Base-by-base conservation (phyloP, 2,888 invertebrate species). In the Holacanthella duospinosa region DNA sequence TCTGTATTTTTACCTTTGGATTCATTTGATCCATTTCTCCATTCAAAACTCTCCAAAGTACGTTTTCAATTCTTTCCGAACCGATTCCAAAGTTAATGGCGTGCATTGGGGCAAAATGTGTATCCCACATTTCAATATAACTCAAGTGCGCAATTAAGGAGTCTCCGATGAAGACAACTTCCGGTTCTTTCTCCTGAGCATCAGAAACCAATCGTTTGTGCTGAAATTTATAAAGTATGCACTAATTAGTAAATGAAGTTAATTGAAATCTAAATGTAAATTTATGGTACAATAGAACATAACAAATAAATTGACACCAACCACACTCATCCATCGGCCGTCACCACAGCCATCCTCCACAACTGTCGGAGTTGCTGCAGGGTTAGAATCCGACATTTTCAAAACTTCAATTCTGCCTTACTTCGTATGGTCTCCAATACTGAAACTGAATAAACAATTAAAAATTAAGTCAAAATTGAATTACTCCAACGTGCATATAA, bases 21-120 rank as follows among this genome's bases (percentile, higher is more conserved):
- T 86, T 86, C 68, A 93, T 86, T 79, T 87, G 84, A 76, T 93
- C 92, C 74, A 94, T 79, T 79, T 92, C 92, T 60, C 93, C 93
- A 79, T 94, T 89, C 75, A 84, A 82, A 55, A 93, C 84, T 74
- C 94, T 82, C 93, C 93, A 94, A 44, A 94, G 79, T 19, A 93
- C 85, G 81, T 94, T 86, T 77, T 93, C 88, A 43, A 89, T 89
- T 76, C 86, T 84, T 78, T 94, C 93, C 68, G 86, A 87, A 72
- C 89, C 86, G 75, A 93, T 89, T 73, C 93, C 92, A 79, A 91
- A 89, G 78, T 93, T 93, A 72, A 93, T 83, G 76, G 89, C 88
- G 78, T 94, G 93, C 76, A 94, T 81, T 1, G 93, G 93, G 63
- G 88, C 91, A 82, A 93, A 93, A 80, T 88, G 84, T 74, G 88